Evolutionary conservation across 1,140 invertebrate genomes (phyloP).

Genomic region (Lordiphosa stackelbergi): DNA sequence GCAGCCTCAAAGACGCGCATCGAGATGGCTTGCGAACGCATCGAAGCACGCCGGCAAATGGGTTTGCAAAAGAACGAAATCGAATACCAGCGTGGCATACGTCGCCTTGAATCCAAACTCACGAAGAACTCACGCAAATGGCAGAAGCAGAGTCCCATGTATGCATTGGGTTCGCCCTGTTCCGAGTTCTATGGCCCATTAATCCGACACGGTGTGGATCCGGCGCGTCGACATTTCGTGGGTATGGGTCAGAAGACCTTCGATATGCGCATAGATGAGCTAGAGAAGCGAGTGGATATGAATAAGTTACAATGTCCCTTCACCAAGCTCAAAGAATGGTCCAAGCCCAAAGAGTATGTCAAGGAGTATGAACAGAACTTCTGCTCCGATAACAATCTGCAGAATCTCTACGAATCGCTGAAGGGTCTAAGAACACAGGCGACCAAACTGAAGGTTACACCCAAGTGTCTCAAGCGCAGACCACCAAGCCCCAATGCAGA

Average conservation of each 20-base stretch:
- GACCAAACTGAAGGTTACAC: constrained; percentile 27
- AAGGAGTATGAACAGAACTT: constrained; percentile 70
- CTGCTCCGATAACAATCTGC: constrained; percentile 57
- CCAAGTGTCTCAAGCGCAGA: constrained; percentile 41
- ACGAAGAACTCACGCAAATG: constrained; percentile 41
- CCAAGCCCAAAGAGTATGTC: constrained; percentile 58
- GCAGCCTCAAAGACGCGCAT: constrained; percentile 75
- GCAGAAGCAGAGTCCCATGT: constrained; percentile 76
- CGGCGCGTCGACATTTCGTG: constrained; percentile 76
- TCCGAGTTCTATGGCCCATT: constrained; percentile 79
- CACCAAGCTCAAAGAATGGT: constrained; percentile 61
- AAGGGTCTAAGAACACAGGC: constrained; percentile 31
- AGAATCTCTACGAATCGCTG: constrained; percentile 60
- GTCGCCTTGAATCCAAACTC: constrained; percentile 39
- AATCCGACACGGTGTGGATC: constrained; percentile 78
- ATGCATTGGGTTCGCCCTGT: constrained; percentile 77
- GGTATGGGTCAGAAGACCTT: constrained; percentile 49
- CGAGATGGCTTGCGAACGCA: constrained; percentile 67
- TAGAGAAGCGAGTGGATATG: constrained; percentile 54
- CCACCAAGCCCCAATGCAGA: neutral
- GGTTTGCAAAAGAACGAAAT: constrained; percentile 74
- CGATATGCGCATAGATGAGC: constrained; percentile 66
- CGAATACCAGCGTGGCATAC: constrained; percentile 70
- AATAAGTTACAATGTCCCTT: constrained; percentile 52
- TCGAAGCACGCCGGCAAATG: constrained; percentile 72